Conservation (phyloP, 2,113 vertebrate genomes). For the Sylvietta virens region DNA sequence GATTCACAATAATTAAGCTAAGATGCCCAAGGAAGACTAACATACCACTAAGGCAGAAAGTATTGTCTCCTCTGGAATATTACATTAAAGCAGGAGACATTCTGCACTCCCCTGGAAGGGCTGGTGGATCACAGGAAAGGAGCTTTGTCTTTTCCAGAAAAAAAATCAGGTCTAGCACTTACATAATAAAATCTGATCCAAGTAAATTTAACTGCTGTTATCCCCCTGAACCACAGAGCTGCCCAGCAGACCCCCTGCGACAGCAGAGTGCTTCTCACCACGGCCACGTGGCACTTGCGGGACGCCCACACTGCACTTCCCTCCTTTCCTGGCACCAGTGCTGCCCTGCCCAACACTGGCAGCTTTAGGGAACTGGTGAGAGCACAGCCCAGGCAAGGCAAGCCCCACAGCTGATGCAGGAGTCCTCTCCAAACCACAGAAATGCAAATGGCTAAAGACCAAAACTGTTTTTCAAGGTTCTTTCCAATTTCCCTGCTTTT, state of each 20-base stretch:
- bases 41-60: background rate
- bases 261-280: background rate
- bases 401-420: background rate
- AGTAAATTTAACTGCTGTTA: background rate
- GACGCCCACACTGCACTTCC: background rate
- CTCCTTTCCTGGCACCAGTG: background rate
- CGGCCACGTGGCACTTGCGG: background rate
- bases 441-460: background rate
- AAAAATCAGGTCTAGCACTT: background rate
- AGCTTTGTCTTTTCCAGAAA: background rate
- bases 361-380: background rate
- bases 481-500: background rate
- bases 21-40: background rate
- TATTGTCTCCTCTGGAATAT: background rate
- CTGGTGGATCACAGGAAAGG: background rate
- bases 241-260: background rate
- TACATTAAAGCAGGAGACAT: background rate
- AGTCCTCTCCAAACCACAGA: background rate
- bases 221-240: background rate
- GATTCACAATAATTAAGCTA: background rate
- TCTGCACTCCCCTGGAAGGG: background rate
- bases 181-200: background rate
- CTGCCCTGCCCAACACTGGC: background rate
- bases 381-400: background rate
- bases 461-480: background rate